Evolutionary conservation across 2,797 vertebrate genomes (phyloP), one percentile per base, ranked within the genome.

Genomic region (Sebastiscus tertius): DNA sequence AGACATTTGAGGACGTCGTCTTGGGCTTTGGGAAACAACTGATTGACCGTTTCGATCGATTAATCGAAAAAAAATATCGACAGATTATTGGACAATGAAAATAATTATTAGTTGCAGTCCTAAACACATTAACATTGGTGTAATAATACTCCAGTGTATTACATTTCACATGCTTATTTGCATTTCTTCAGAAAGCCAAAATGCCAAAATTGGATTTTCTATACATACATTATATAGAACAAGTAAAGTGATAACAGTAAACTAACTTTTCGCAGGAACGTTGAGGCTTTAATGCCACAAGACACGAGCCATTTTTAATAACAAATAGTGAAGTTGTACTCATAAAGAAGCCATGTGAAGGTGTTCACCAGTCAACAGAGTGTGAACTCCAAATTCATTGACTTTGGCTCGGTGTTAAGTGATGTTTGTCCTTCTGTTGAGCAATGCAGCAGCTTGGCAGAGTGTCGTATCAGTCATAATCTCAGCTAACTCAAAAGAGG

Each of bases 401-500:
- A 16, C 27, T 68, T 27, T 4, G 55, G 6, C 14, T 74, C 29
- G 27, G 52, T 73, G 61, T 75, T 31, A 31, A 34, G 2, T 34
- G 59, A 54, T 78, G 77, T 90, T 88, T 86, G 79, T 72, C 59
- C 61, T 82, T 64, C 26, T 84, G 70, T 86, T 88, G 80, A 82
- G 70, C 79, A 87, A 87, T 60, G 29, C 54, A 62, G 56, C 76
- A 49, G 46, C 64, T 80, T 67, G 36, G 36, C 79, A 60, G 70
- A 69, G 59, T 55, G 49, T 60, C 52, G 33, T 16, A n/a, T 75
- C 26, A 60, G 42, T 56, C 56, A 55, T 22, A 76, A 36, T 58
- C 26, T 46, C 14, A 42, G 55, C 46, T 69, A 22, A 60, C 75
- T 76, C 24, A 80, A 94, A 95, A 93, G 93, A 91, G 94, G 94